Percentiles rank a stretch among this genome's conserved stretches.
phyloP scores from a whole-genome alignment of 92 coral and sea anemone genomes.

The Nematostella vectensis region DNA sequence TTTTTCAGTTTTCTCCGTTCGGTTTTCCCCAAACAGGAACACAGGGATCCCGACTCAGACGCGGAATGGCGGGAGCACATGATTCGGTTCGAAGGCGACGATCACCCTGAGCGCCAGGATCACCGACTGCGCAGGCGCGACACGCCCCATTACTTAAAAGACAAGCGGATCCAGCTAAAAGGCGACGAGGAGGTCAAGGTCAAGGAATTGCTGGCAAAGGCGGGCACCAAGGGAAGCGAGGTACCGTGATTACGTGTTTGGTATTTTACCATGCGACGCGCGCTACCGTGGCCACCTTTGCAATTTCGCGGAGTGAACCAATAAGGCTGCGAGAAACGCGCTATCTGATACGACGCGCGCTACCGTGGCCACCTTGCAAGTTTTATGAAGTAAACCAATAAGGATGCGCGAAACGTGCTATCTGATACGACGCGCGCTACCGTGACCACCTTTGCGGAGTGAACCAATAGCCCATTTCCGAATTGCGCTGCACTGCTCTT shows the following conservation, averaged over 20 bases:
- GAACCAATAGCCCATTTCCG: too few relatives aligned
- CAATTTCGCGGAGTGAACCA: too few relatives aligned
- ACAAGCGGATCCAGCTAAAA: conserved; percentile 72
- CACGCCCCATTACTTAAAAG: conserved; percentile 93
- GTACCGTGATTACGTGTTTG: background rate
- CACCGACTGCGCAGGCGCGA: conserved; percentile 64
- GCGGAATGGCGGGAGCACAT: conserved; percentile 60
- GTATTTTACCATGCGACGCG: too few relatives aligned
- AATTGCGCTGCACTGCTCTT: too few relatives aligned
- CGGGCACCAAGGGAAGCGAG: conserved; percentile 41
- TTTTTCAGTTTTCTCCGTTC: background rate
- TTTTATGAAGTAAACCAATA: too few relatives aligned
- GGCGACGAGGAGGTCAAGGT: conserved; percentile 76
- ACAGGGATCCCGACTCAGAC: conserved; percentile 14
- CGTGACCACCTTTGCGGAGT: too few relatives aligned
- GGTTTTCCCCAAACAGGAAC: background rate
- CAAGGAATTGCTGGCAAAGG: conserved; percentile 89
- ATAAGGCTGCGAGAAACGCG: too few relatives aligned
- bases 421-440: too few relatives aligned
- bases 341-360: too few relatives aligned
- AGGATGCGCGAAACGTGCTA: too few relatives aligned
- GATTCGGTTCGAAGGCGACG: conserved; percentile 88
- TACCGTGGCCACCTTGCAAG: too few relatives aligned
- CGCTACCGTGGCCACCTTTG: too few relatives aligned
- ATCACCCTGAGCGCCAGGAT: conserved; percentile 77